Evolutionary conservation across 2,797 vertebrate species (phyloP).

Genomic region (Anguilla anguilla): DNA sequence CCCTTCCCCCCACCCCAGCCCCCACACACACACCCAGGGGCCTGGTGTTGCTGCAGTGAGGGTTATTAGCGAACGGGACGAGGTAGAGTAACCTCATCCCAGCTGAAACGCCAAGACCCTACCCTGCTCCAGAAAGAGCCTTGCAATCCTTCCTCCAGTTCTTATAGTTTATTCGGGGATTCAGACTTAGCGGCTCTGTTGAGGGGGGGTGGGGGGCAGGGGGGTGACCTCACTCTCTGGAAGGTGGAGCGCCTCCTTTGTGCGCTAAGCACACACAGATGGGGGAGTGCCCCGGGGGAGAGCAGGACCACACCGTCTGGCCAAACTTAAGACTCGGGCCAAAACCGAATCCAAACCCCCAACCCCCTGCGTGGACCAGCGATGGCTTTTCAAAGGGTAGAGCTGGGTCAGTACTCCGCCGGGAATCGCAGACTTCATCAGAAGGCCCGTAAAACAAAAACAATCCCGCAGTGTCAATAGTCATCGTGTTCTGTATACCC

Average conservation of each 20-base stretch:
- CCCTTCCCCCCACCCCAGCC: neutral
- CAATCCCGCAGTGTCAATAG: constrained; percentile 10
- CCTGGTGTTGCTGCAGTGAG: neutral
- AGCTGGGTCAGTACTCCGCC: neutral
- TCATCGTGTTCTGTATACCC: constrained; percentile 19
- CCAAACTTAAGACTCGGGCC: neutral
- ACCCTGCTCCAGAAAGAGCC: constrained; percentile 9
- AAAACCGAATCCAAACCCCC: neutral
- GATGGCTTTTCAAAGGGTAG: constrained; percentile 14
- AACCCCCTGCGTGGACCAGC: neutral
- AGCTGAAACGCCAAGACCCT: constrained; percentile 7
- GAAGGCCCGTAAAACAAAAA: constrained; percentile 35
- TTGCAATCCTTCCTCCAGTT: constrained; percentile 30
- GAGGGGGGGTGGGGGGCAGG: neutral
- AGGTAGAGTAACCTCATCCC: constrained; percentile 12
- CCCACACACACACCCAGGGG: constrained; percentile 11
- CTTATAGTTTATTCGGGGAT: constrained; percentile 22
- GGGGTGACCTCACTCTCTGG: neutral
- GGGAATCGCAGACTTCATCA: constrained; percentile 10
- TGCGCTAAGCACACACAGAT: constrained; percentile 32
- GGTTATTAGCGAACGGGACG: constrained; percentile 21
- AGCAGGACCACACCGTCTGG: constrained; percentile 7
- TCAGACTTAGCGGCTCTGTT: constrained; percentile 19
- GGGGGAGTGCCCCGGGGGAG: constrained; percentile 16
- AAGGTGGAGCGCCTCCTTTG: constrained; percentile 27